These are phyloP conservation scores for Atrichornis clamosus DNA, from an alignment of 2,113 vertebrate species.

Conservation along the genomic window DNA sequence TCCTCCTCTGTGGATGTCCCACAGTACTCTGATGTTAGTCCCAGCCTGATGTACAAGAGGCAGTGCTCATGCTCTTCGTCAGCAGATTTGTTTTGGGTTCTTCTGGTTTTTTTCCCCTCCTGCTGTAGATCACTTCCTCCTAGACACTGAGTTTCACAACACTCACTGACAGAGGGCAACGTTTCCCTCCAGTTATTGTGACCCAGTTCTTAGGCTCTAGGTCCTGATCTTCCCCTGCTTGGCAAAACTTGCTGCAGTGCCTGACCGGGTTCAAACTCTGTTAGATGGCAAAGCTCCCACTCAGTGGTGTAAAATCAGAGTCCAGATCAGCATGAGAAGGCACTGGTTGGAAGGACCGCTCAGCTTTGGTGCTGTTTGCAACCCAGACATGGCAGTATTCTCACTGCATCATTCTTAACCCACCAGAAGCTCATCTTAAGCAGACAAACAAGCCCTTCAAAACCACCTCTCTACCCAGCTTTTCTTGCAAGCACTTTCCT, in stretches of 20 bases:
- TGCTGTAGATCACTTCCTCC: conserved; percentile 34
- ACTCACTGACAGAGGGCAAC: background rate
- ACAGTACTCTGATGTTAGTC: background rate
- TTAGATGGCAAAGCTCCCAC: background rate
- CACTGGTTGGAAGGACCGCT: background rate
- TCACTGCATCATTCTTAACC: background rate
- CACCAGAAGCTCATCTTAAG: background rate
- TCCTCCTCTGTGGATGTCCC: background rate
- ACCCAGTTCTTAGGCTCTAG: background rate
- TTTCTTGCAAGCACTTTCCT: background rate
- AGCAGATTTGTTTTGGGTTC: background rate
- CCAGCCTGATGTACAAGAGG: background rate
- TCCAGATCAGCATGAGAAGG: background rate
- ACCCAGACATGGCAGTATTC: background rate
- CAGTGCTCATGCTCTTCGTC: background rate
- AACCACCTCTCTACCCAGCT: background rate
- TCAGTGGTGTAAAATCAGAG: background rate
- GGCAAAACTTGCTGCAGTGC: background rate
- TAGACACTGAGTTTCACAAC: background rate
- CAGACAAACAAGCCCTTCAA: background rate
- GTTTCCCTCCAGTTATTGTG: background rate
- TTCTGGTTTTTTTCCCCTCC: background rate
- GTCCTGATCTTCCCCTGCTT: background rate
- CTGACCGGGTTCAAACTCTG: background rate
- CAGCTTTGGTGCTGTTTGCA: background rate